A percentile compares a stretch with the other conserved stretches of the same genome.
Evolutionary conservation across 2,113 vertebrate species (phyloP).

Genomic region (Oncorhynchus nerka): DNA sequence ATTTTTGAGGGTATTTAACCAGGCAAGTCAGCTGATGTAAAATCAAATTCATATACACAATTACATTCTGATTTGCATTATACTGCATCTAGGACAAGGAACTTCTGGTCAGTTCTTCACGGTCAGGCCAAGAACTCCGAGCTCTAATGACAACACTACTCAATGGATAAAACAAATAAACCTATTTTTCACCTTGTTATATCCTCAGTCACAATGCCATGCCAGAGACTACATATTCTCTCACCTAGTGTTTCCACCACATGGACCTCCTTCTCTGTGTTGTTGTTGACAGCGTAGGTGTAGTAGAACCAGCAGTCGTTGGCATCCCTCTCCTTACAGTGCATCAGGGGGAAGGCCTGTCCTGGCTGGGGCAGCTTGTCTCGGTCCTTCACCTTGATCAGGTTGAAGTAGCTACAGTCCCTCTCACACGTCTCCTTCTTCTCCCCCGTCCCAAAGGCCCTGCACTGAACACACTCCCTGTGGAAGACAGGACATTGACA

Average conservation of each 20-base stretch:
- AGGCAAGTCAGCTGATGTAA: too few relatives aligned
- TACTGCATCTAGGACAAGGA: too few relatives aligned
- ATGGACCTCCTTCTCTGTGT: slow-evolving; percentile 77
- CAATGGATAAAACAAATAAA: too few relatives aligned
- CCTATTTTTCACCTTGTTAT: too few relatives aligned
- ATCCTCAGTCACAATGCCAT: too few relatives aligned
- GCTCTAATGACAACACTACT: too few relatives aligned
- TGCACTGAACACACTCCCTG: slow-evolving; percentile 94
- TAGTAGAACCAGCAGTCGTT: slow-evolving; percentile 99
- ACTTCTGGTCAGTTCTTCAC: too few relatives aligned
- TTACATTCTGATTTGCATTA: too few relatives aligned
- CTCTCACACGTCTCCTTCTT: slow-evolving; percentile 84
- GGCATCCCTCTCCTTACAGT: slow-evolving; percentile 94
- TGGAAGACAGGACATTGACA: not conserved
- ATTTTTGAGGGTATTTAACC: too few relatives aligned
- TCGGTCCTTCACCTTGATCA: slow-evolving; percentile 79
- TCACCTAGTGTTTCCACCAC: slow-evolving; percentile 88
- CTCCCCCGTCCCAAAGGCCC: slow-evolving; percentile 88
- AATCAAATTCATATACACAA: too few relatives aligned
- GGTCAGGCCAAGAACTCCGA: too few relatives aligned
- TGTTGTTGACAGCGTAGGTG: slow-evolving; percentile 86
- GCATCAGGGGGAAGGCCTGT: slow-evolving; percentile 77
- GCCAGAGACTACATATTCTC: slow-evolving; percentile 5
- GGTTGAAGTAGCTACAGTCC: slow-evolving; percentile 82
- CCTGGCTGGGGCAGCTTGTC: slow-evolving; percentile 87